phyloP scores from a whole-genome alignment of 1,140 invertebrate species.

The Papilio machaon region DNA sequence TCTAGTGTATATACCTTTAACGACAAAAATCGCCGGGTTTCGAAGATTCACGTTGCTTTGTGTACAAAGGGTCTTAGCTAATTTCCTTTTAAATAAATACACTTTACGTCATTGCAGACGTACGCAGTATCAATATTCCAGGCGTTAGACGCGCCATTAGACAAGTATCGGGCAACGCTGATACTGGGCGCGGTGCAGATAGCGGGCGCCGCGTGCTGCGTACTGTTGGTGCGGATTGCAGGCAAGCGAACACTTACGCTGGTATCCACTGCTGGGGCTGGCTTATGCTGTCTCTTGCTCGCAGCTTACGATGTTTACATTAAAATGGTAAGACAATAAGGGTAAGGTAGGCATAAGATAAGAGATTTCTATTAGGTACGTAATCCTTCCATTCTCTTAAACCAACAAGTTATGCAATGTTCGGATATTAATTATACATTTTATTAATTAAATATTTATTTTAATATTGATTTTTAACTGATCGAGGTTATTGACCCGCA shows the following conservation, averaged over 20 bases:
- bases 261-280: conserved; percentile 85
- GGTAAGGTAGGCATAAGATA: too few species aligned
- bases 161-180: conserved; percentile 88
- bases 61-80: too few species aligned
- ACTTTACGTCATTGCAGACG: conserved; percentile 77
- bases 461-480: too few species aligned
- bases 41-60: too few species aligned
- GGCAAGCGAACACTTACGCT: conserved; percentile 87
- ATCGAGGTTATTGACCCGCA: too few species aligned
- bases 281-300: conserved; percentile 84
- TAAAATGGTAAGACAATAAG: conserved; percentile 52
- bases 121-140: conserved; percentile 88
- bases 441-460: too few species aligned
- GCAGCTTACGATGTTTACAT: conserved; percentile 82
- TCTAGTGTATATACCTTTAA: too few species aligned
- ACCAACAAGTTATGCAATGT: too few species aligned
- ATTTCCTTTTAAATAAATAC: neutral
- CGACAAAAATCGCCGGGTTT: too few species aligned
- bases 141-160: conserved; percentile 86
- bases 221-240: conserved; percentile 85
- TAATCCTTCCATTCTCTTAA: neutral
- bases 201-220: conserved; percentile 84
- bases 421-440: too few species aligned
- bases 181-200: conserved; percentile 87
- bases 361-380: neutral